Percentiles rank a stretch among this genome's conserved stretches.
Conservation (phyloP, 2,113 vertebrate genomes). For the Ondatra zibethicus region DNA sequence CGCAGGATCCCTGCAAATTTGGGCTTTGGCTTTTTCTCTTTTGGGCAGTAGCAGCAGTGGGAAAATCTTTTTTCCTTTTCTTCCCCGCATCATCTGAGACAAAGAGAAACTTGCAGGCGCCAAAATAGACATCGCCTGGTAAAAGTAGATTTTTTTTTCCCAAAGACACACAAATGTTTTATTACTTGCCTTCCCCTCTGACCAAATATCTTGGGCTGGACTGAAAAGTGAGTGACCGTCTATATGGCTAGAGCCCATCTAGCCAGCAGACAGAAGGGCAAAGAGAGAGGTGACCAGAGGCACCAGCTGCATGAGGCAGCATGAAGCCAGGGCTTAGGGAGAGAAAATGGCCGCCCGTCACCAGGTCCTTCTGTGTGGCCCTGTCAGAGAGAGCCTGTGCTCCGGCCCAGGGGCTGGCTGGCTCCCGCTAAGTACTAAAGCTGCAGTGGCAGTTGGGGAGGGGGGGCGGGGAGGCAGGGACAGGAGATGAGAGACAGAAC, state of each 20-base stretch:
- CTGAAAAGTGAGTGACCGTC: fast-evolving
- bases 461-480: slow-evolving; percentile 64
- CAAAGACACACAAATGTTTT: not conserved
- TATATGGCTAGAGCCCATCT: not conserved
- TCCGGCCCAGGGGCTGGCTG: slow-evolving; percentile 58
- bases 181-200: too few relatives aligned
- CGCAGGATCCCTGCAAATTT: not conserved
- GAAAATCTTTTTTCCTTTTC: too few relatives aligned
- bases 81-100: slow-evolving; percentile 42
- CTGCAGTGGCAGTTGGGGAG: slow-evolving; percentile 21
- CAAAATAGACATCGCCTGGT: not conserved
- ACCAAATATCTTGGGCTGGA: not conserved
- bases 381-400: slow-evolving; percentile 36
- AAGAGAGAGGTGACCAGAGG: not conserved
- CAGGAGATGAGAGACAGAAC: slow-evolving; percentile 85
- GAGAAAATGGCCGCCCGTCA: slow-evolving; percentile 57
- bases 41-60: not conserved
- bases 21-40: not conserved
- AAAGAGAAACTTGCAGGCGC: slow-evolving; percentile 30
- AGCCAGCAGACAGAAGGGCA: fast-evolving
- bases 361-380: slow-evolving; percentile 60
- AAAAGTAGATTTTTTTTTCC: not conserved
- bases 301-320: not conserved
- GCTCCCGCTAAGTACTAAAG: slow-evolving; percentile 72
- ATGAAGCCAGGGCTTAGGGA: not conserved